phyloP scores from a whole-genome alignment of 2,113 vertebrate genomes.

The Egretta garzetta region DNA sequence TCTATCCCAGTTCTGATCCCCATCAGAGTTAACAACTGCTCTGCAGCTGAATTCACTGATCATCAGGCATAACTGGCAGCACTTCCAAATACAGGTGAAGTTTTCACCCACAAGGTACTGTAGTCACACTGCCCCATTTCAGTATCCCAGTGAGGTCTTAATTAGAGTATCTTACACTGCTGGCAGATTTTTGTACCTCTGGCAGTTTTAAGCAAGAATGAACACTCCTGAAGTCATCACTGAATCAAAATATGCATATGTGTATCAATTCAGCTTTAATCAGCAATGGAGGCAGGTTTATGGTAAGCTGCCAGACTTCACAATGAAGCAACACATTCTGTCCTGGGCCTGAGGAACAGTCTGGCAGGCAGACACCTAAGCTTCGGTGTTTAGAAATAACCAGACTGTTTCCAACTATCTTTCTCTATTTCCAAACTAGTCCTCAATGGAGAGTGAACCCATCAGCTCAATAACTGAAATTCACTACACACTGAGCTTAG shows the following conservation, averaged over 20 bases:
- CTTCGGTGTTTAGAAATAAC: not conserved
- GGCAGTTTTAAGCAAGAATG: not conserved
- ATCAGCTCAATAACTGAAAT: not conserved
- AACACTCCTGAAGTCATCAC: not conserved
- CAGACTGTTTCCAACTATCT: not conserved
- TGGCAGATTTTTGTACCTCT: not conserved
- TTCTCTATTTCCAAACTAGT: not conserved
- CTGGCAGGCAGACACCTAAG: not conserved
- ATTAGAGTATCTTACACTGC: not conserved
- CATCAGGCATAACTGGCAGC: not conserved
- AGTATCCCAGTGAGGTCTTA: not conserved
- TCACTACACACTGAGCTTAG: not conserved
- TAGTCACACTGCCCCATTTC: not conserved
- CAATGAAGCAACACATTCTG: not conserved
- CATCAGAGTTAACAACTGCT: not conserved
- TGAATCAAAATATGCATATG: accelerated
- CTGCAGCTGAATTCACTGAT: not conserved
- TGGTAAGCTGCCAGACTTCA: not conserved
- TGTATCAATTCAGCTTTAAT: not conserved
- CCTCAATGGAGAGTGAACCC: not conserved
- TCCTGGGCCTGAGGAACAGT: not conserved
- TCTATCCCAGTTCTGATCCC: not conserved
- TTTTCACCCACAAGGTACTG: not conserved
- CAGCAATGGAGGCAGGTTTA: not conserved
- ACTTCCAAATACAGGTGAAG: not conserved